These are phyloP conservation scores for Silurus lanzhouensis DNA, from an alignment of 2,797 vertebrate species.

Conservation along the genomic window DNA sequence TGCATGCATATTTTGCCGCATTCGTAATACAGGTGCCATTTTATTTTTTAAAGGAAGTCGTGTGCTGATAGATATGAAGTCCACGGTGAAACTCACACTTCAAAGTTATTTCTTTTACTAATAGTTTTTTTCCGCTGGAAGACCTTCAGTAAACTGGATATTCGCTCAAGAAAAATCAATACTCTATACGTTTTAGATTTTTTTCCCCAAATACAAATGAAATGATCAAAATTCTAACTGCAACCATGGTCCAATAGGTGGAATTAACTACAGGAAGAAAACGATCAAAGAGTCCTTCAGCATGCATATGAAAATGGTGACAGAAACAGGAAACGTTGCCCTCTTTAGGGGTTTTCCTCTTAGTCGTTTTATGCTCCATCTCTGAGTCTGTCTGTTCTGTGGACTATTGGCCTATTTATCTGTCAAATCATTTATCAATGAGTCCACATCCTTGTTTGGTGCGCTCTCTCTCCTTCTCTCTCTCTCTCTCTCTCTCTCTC, in stretches of 20 bases:
- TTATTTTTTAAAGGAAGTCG: slow-evolving; percentile 8
- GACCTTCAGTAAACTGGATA: slow-evolving; percentile 1
- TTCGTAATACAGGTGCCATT: slow-evolving; percentile 60
- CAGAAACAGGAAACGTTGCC: slow-evolving; percentile 7
- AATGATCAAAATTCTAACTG: background rate
- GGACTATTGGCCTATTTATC: slow-evolving; percentile 27
- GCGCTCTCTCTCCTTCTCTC: slow-evolving; percentile 4
- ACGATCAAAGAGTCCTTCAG: background rate
- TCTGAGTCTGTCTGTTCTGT: background rate
- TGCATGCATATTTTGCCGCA: slow-evolving; percentile 42
- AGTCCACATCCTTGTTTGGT: slow-evolving; percentile 20
- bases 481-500: background rate
- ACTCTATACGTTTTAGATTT: slow-evolving; percentile 18
- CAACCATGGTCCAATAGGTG: slow-evolving; percentile 7
- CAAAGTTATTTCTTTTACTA: background rate
- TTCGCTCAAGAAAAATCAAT: slow-evolving; percentile 8
- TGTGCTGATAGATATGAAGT: slow-evolving; percentile 9
- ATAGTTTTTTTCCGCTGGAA: slow-evolving; percentile 2
- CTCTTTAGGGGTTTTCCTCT: slow-evolving; percentile 3
- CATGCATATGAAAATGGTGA: background rate
- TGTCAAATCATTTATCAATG: slow-evolving; percentile 35
- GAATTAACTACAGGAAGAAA: slow-evolving; percentile 38
- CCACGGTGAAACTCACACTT: background rate
- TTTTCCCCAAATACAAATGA: background rate
- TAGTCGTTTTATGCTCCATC: background rate